phyloP scores from a whole-genome alignment of 1,140 invertebrate species.

The Lordiphosa stackelbergi region DNA sequence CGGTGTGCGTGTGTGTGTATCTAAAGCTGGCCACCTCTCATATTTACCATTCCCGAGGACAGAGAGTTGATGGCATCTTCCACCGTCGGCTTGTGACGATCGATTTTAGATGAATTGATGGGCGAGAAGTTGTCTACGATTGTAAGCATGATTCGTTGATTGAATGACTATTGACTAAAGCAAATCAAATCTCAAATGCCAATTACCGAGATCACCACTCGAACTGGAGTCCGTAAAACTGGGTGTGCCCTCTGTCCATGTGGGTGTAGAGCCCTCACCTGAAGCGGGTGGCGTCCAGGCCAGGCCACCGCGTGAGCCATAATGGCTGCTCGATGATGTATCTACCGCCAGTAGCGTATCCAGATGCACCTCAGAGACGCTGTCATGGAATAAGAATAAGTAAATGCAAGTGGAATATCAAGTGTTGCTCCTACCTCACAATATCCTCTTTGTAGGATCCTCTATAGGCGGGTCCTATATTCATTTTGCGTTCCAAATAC shows the following conservation, averaged over 20 bases:
- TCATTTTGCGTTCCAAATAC: slow-evolving; percentile 76
- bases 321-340: slow-evolving; percentile 75
- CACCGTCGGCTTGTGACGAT: slow-evolving; percentile 80
- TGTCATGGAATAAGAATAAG: slow-evolving; percentile 7
- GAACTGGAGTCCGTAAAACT: slow-evolving; percentile 97
- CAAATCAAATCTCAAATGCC: slow-evolving; percentile 54
- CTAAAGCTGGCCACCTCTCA: slow-evolving; percentile 49
- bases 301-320: slow-evolving; percentile 72
- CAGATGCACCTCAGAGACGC: slow-evolving; percentile 76
- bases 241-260: slow-evolving; percentile 98
- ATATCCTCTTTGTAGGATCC: slow-evolving; percentile 76
- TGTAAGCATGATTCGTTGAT: slow-evolving; percentile 48
- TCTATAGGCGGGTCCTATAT: slow-evolving; percentile 76
- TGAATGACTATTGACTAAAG: slow-evolving; percentile 23
- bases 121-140: slow-evolving; percentile 76
- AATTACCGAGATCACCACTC: slow-evolving; percentile 84
- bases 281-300: slow-evolving; percentile 91
- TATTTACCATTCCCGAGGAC: slow-evolving; percentile 87
- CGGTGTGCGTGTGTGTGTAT: slow-evolving; percentile 1
- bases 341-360: slow-evolving; percentile 76
- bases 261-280: slow-evolving; percentile 95
- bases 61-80: slow-evolving; percentile 86
- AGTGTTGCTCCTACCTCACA: slow-evolving; percentile 45
- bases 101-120: slow-evolving; percentile 75
- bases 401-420: background rate